Evolutionary conservation across 2,888 invertebrate species (phyloP).

Genomic region (Xanthostigma xanthostigma): DNA sequence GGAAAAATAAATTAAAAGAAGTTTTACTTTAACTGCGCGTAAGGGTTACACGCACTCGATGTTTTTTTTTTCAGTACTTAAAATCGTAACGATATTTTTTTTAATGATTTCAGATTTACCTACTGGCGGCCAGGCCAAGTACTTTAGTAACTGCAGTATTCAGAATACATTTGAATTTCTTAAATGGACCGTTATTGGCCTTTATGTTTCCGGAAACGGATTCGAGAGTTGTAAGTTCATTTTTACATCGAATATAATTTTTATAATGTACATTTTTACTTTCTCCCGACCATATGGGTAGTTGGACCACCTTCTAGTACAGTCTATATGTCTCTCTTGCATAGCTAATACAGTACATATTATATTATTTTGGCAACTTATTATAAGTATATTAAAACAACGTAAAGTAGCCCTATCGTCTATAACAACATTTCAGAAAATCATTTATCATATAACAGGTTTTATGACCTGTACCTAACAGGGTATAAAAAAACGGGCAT

Average conservation of each 20-base stretch:
- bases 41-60: too few species aligned
- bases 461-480: too few species aligned
- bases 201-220: conserved; percentile 90
- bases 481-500: too few species aligned
- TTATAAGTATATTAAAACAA: too few species aligned
- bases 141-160: conserved; percentile 68
- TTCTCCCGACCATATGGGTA: too few species aligned
- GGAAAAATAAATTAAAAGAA: too few species aligned
- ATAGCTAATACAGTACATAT: not conserved
- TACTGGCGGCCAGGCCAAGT: conserved; percentile 75
- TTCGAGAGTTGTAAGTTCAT: conserved; percentile 61
- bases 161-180: conserved; percentile 80
- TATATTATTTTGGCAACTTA: too few species aligned
- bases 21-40: too few species aligned
- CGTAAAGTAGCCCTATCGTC: too few species aligned
- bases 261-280: too few species aligned
- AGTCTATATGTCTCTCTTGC: not conserved
- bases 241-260: not conserved
- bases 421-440: too few species aligned
- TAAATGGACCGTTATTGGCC: conserved; percentile 88
- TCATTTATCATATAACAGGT: too few species aligned
- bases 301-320: not conserved
- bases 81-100: not conserved
- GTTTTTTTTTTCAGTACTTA: not conserved
- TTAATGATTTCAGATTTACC: conserved; percentile 56